Percentiles rank a stretch among this genome's conserved stretches.
Conservation (phyloP, 2,797 vertebrate genomes). For the Poeciliopsis infans region DNA sequence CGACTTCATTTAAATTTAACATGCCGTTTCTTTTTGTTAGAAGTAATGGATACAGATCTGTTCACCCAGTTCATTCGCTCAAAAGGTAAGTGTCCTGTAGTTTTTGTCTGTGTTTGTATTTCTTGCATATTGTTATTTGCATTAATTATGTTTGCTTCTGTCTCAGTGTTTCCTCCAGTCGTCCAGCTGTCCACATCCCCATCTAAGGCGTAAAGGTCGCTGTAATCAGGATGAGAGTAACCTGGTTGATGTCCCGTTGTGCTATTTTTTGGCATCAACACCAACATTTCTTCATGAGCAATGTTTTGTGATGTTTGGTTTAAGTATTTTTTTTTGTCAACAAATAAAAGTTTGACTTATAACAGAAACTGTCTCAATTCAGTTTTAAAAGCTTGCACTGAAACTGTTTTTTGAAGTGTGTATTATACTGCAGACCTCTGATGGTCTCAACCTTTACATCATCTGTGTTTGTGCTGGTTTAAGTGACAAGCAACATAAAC, state of each 20-base stretch:
- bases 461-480: neutral
- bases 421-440: neutral
- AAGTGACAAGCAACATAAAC: neutral
- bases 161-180: conserved; percentile 88
- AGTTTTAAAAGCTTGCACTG: neutral
- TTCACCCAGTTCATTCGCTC: conserved; percentile 89
- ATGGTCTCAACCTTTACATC: neutral
- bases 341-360: conserved; percentile 35
- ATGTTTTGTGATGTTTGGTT: conserved; percentile 31
- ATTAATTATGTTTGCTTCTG: conserved; percentile 11
- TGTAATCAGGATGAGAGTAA: conserved; percentile 90
- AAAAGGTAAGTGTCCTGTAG: conserved; percentile 81
- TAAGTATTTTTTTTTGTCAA: conserved; percentile 12
- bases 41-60: conserved; percentile 85
- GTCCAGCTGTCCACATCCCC: conserved; percentile 85
- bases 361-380: conserved; percentile 10
- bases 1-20: neutral
- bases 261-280: conserved; percentile 78
- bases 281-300: conserved; percentile 26
- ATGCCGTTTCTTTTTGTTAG: conserved; percentile 64
- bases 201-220: conserved; percentile 86
- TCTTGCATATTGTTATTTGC: neutral
- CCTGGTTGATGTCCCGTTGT: conserved; percentile 54
- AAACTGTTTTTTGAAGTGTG: neutral
- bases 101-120: neutral